These are phyloP conservation scores for Fukomys damarensis DNA, from an alignment of 2,113 vertebrate genomes.

Conservation along the genomic window DNA sequence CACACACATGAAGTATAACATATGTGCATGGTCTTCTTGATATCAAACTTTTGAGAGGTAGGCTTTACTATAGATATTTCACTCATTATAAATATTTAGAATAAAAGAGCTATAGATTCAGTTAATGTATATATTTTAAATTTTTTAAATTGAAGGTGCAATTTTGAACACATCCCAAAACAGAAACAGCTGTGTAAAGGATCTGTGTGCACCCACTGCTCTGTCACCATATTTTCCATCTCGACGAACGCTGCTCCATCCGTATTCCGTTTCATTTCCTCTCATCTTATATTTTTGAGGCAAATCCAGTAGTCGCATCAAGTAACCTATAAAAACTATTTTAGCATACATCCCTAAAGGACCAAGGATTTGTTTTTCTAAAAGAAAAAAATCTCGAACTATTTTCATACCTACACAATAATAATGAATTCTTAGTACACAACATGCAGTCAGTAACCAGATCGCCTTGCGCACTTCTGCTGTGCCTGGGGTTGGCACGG, in stretches of 20 bases:
- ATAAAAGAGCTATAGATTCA: background rate
- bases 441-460: background rate
- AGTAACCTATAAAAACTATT: background rate
- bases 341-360: background rate
- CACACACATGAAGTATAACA: background rate
- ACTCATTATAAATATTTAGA: background rate
- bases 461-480: background rate
- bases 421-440: background rate
- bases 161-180: background rate
- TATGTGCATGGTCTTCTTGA: background rate
- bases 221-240: no score
- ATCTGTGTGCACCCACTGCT: rapidly evolving
- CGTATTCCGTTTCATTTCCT: background rate
- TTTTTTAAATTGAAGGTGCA: background rate
- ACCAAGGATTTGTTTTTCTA: background rate
- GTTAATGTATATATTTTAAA: background rate
- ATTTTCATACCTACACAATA: background rate
- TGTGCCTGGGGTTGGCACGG: background rate
- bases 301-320: background rate
- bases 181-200: background rate
- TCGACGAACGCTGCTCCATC: background rate
- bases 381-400: background rate
- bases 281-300: background rate
- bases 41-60: background rate
- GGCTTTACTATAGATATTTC: background rate